phyloP scores from a whole-genome alignment of 2,888 invertebrate genomes.

The Allolobophora icterica region DNA sequence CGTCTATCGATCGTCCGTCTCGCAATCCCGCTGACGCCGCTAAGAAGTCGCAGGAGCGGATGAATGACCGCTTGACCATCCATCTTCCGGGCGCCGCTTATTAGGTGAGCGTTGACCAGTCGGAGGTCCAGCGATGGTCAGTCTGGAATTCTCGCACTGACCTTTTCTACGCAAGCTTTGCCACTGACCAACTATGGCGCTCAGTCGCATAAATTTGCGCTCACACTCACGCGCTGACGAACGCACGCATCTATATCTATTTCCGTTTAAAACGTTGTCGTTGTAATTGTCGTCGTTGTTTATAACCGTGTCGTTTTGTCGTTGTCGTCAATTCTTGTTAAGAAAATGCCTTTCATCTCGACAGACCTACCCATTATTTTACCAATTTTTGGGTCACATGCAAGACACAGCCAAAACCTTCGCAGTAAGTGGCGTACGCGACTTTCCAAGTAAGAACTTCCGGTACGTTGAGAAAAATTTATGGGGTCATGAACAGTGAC shows the following conservation, averaged over 20 bases:
- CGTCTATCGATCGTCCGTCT: background rate
- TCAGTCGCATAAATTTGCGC: background rate
- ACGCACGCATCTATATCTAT: background rate
- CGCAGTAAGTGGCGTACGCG: too few species aligned
- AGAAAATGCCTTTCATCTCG: background rate
- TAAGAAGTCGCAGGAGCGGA: conserved; percentile 3
- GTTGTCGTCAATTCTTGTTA: conserved; percentile 17
- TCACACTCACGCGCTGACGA: background rate
- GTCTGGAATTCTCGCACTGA: conserved; percentile 1
- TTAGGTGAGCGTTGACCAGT: conserved; percentile 7
- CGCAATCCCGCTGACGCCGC: conserved; percentile 1
- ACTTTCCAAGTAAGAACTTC: too few species aligned
- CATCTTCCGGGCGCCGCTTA: background rate
- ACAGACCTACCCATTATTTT: background rate
- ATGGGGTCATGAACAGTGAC: too few species aligned
- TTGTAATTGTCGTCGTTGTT: background rate
- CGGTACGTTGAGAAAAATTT: too few species aligned
- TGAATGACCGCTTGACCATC: conserved; percentile 12
- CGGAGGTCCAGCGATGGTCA: conserved; percentile 2
- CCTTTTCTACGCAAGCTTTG: conserved; percentile 4
- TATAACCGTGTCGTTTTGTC: background rate
- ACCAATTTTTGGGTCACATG: background rate
- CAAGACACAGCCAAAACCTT: background rate
- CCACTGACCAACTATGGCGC: background rate
- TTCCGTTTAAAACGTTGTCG: background rate